Evolutionary conservation across 2,113 vertebrate genomes (phyloP).

Genomic region (Thomomys bottae): DNA sequence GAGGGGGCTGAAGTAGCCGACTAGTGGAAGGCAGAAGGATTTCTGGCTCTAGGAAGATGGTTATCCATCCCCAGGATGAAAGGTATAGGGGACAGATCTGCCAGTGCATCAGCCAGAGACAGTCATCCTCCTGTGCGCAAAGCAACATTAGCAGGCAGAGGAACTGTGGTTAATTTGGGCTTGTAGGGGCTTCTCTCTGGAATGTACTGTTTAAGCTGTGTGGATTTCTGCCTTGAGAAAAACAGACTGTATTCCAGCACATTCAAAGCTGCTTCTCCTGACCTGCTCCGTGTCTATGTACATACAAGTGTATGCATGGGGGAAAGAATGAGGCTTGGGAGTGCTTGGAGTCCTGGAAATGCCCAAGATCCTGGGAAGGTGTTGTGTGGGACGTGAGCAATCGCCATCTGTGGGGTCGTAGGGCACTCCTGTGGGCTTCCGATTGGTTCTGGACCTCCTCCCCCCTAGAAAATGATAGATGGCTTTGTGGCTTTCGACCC

Average conservation of each 20-base stretch:
- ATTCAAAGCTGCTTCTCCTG: accelerated
- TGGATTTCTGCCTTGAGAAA: neutral
- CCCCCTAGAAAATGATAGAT: neutral
- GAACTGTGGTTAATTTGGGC: neutral
- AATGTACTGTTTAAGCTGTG: accelerated
- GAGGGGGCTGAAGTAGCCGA: neutral
- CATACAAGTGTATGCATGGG: no score
- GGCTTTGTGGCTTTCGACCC: neutral
- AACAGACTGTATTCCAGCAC: neutral
- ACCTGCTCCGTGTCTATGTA: neutral
- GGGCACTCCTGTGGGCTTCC: neutral
- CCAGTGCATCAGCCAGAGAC: neutral
- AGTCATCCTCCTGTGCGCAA: neutral
- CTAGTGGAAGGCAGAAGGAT: no score
- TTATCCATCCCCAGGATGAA: no score
- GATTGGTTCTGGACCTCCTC: neutral
- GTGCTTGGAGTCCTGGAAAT: neutral
- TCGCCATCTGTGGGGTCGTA: neutral
- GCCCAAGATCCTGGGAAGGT: no score
- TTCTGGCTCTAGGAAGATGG: neutral
- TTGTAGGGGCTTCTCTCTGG: neutral
- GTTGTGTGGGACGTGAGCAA: accelerated
- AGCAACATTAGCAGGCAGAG: neutral
- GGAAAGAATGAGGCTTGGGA: neutral
- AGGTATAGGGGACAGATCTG: neutral